Evolutionary conservation across 1,140 invertebrate species (phyloP).

Genomic region (Eueides isabella): DNA sequence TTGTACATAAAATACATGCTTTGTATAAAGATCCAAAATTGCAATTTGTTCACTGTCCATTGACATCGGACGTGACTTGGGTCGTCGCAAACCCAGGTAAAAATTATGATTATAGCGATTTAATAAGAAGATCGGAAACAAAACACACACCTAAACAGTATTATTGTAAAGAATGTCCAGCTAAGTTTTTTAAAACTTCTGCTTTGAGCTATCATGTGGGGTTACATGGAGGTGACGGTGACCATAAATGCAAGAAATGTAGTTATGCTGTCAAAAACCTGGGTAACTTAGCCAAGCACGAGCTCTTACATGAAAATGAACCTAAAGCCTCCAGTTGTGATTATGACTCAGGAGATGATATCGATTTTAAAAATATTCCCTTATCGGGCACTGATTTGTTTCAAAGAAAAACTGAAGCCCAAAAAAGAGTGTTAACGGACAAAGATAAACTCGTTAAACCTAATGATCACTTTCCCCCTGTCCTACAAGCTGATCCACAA

Average conservation of each 20-base stretch:
- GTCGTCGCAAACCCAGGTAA: constrained; percentile 55
- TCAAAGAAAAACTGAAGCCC: constrained; percentile 84
- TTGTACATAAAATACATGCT: constrained; percentile 85
- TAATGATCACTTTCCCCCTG: constrained; percentile 78
- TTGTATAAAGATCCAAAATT: constrained; percentile 85
- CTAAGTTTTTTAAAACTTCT: constrained; percentile 86
- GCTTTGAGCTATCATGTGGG: constrained; percentile 89
- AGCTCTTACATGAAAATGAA: constrained; percentile 77
- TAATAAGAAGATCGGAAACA: constrained; percentile 52
- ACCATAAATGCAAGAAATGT: constrained; percentile 91
- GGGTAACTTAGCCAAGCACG: constrained; percentile 90
- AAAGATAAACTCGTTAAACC: constrained; percentile 79
- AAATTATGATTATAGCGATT: constrained; percentile 50
- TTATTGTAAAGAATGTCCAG: constrained; percentile 86
- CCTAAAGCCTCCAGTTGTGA: constrained; percentile 63
- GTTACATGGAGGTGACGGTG: constrained; percentile 86
- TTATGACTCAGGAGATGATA: constrained; percentile 77
- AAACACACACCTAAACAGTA: constrained; percentile 71
- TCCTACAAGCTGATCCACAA: constrained; percentile 84
- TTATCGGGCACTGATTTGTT: constrained; percentile 85
- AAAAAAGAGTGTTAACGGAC: constrained; percentile 78
- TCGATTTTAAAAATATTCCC: constrained; percentile 82
- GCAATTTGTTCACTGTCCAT: constrained; percentile 77
- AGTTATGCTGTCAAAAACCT: constrained; percentile 91
- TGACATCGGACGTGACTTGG: constrained; percentile 64